A percentile compares a stretch with the other conserved stretches of the same genome.
phyloP scores from a whole-genome alignment of 2,888 invertebrate species.

The Polymixis lichenea region DNA sequence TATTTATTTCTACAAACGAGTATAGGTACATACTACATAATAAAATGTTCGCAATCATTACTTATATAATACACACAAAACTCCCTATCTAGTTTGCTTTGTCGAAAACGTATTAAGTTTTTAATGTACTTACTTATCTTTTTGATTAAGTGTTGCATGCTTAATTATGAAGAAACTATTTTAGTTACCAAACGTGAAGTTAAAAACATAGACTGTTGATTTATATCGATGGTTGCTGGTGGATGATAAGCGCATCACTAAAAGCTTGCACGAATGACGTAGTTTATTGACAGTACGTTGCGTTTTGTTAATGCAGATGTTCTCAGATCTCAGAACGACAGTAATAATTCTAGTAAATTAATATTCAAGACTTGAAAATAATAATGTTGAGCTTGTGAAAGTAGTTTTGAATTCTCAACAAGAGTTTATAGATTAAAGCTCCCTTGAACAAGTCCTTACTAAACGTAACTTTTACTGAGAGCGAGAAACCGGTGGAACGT shows the following conservation, averaged over 20 bases:
- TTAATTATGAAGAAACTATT: background rate
- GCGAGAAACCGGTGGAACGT: background rate
- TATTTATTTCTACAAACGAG: background rate
- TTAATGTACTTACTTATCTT: background rate
- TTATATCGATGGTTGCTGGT: conserved; percentile 20
- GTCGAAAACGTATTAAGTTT: too few relatives aligned
- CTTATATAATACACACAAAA: background rate
- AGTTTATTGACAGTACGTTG: conserved; percentile 33
- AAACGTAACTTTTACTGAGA: background rate
- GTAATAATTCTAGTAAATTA: background rate
- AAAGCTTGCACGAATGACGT: conserved; percentile 21
- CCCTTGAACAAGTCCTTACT: background rate
- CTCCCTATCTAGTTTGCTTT: background rate
- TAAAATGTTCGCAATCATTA: background rate
- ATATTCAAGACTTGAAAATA: background rate
- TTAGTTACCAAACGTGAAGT: background rate
- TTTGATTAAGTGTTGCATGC: background rate
- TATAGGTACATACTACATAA: too few relatives aligned
- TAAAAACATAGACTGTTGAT: background rate
- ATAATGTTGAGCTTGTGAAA: background rate
- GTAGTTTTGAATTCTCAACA: background rate
- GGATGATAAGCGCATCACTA: conserved; percentile 28
- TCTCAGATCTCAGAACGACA: background rate
- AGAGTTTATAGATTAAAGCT: background rate
- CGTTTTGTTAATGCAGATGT: conserved; percentile 47